These are phyloP conservation scores for Agelaius phoeniceus DNA, from an alignment of 2,113 vertebrate genomes.

Conservation along the genomic window DNA sequence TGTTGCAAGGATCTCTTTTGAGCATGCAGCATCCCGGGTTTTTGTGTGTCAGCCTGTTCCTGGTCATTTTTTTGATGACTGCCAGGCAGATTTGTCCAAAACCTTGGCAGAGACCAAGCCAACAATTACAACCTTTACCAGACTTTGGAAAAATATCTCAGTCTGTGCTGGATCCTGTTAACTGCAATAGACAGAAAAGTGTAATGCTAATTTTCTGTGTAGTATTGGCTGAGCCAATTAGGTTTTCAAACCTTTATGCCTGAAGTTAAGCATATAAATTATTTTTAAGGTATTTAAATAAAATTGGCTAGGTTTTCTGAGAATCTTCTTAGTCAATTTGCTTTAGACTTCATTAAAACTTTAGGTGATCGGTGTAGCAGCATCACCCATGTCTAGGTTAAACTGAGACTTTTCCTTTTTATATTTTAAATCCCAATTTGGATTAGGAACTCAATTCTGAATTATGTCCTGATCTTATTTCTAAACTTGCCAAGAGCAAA, in stretches of 20 bases:
- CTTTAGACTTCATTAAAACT: conserved; percentile 53
- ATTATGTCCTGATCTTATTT: conserved; percentile 47
- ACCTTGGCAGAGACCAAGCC: neutral
- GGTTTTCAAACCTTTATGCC: conserved; percentile 39
- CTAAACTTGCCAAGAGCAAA: conserved; percentile 36
- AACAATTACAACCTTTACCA: neutral
- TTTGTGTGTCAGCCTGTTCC: neutral
- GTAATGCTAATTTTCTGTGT: neutral
- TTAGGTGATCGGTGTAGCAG: neutral
- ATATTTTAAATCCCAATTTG: conserved; percentile 52
- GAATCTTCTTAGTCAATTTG: conserved; percentile 23
- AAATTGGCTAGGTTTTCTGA: conserved; percentile 5
- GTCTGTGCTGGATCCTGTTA: neutral
- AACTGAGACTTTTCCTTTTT: neutral
- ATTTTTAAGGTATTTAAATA: conserved; percentile 55
- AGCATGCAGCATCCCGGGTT: accelerated
- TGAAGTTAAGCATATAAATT: conserved; percentile 58
- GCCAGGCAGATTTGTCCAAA: neutral
- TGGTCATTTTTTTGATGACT: neutral
- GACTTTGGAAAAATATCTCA: neutral
- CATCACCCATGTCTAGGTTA: neutral
- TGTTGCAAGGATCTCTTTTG: neutral
- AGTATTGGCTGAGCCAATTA: conserved; percentile 16
- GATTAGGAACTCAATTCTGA: conserved; percentile 50
- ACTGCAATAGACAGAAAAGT: neutral